phyloP scores from a whole-genome alignment of 2,797 vertebrate genomes.

The Argya squamiceps region DNA sequence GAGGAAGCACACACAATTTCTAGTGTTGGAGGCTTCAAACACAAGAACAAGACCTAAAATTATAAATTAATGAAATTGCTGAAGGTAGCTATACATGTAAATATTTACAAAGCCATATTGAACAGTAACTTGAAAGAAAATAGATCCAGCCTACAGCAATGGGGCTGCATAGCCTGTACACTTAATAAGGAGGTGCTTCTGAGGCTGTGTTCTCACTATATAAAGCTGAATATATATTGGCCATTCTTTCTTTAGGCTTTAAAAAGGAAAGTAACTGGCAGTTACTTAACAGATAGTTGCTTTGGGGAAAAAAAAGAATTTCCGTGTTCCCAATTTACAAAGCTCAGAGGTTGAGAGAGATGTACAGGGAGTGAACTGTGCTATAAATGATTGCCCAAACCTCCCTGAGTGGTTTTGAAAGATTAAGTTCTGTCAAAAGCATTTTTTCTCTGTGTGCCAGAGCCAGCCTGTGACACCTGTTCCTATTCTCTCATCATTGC shows the following conservation, averaged over 20 bases:
- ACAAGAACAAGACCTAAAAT: neutral
- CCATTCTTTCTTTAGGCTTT: neutral
- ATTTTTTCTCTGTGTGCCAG: neutral
- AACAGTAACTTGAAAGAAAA: neutral
- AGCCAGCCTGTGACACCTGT: neutral
- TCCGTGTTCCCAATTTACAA: neutral
- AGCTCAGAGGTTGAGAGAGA: neutral
- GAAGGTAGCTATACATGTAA: neutral
- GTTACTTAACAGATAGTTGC: neutral
- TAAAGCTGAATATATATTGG: neutral
- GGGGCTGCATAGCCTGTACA: neutral
- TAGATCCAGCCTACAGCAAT: neutral
- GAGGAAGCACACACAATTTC: neutral
- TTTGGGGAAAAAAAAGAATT: neutral
- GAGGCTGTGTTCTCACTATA: neutral
- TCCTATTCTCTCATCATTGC: neutral
- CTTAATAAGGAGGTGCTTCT: neutral
- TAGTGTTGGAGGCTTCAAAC: neutral
- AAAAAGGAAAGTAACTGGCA: neutral
- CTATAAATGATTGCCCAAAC: neutral
- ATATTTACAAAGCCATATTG: neutral
- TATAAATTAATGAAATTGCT: neutral
- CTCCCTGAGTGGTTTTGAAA: neutral
- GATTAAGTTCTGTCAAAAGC: neutral
- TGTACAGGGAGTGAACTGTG: neutral